Evolutionary conservation across 2,113 vertebrate genomes (phyloP).

Genomic region (Carassius gibelio): DNA sequence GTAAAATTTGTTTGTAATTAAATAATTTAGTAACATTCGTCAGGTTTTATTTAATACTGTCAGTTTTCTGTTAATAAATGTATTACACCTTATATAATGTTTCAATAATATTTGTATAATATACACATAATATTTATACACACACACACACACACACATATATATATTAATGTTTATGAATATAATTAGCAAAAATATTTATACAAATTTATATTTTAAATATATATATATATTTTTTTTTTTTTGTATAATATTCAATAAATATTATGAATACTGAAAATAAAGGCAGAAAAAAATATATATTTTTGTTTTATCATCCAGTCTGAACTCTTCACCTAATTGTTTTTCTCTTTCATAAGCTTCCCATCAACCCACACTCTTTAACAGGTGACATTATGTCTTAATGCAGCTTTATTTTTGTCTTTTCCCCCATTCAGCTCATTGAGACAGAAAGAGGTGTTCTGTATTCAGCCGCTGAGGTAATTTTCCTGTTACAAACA

Average conservation of each 20-base stretch:
- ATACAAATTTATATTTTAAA: too few relatives aligned
- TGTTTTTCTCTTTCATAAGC: background rate
- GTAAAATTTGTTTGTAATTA: background rate
- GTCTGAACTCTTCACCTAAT: background rate
- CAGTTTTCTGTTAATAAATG: background rate
- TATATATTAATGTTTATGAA: too few relatives aligned
- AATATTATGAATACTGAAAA: background rate
- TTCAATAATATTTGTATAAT: background rate
- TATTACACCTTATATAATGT: background rate
- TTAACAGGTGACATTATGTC: background rate
- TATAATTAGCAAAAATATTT: too few relatives aligned
- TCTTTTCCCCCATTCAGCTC: background rate
- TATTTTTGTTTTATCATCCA: background rate
- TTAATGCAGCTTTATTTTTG: background rate
- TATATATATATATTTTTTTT: too few relatives aligned
- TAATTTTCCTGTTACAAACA: background rate
- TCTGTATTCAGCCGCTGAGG: slow-evolving; percentile 6
- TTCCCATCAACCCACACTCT: background rate
- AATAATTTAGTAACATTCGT: background rate
- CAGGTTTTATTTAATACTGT: background rate
- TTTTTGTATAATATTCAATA: background rate
- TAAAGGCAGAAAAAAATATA: too few relatives aligned
- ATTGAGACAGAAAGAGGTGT: slow-evolving; percentile 15
- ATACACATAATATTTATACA: too few relatives aligned
- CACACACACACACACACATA: too few relatives aligned